Evolutionary conservation across 2,888 invertebrate genomes (phyloP), one percentile per base, ranked within the genome.

Genomic region (Heteropelma amictum): DNA sequence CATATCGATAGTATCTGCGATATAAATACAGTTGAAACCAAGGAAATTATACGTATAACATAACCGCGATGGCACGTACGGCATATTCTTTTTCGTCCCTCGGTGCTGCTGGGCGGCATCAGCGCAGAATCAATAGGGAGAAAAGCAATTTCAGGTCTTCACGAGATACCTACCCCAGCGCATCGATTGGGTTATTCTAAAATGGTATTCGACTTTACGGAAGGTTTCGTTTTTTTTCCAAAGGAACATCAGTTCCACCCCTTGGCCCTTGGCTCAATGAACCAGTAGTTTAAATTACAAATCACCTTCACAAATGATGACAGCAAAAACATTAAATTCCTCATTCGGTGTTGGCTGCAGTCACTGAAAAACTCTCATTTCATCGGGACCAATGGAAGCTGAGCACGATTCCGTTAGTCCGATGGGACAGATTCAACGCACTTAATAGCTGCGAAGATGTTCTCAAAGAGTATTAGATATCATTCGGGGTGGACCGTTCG

Each of bases 131-230:
- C 58, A 33, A 1, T 30, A 56, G 23, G 40, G 53, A 2, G 23
- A 74, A 60, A 69, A 64, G 63, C 45, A n/a, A 35, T 28, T 38
- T 45, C 35, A 7, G 33, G n/a, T 26, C 23, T 51, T 42, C 17
- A 61, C 38, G 69, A 76, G 56, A 60, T 76, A 77, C 77, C 69
- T 75, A 69, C 51, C 71, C 73, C 72, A 67, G 65, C 56, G 64
- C 67, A 77, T 79, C 72, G 75, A 73, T 74, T 61, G 69, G 42
- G 49, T 40, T 38, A 49, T 35, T 35, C 45, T 14, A 23, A 35
- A 14, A 19, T 3, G 54, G 17, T 26, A 12, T 21, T 56, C 14
- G 3, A 3, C 26, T 33, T 45, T 45, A 45, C n/a, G 2, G 3
- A 8, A 3, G 8, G 26, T 45, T 42, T 40, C 45, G 8, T 54